Evolutionary conservation across 92 coral and sea anemone genomes (phyloP).

Genomic region (Epizoanthus ramosus): DNA sequence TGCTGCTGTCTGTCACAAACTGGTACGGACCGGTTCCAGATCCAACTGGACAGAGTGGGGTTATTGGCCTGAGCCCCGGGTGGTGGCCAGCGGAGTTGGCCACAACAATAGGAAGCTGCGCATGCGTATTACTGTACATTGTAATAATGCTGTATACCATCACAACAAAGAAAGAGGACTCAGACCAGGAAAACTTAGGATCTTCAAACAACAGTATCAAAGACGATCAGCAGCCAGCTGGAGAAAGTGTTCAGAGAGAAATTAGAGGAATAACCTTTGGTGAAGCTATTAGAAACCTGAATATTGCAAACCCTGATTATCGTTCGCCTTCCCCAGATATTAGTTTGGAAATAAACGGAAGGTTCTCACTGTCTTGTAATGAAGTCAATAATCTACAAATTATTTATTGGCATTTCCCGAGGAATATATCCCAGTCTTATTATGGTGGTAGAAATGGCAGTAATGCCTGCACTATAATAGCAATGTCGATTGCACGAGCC

Average conservation of each 20-base stretch:
- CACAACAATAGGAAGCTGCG: slow-evolving; percentile 35
- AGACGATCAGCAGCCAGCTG: neutral
- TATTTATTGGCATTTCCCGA: slow-evolving; percentile 54
- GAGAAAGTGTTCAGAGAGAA: neutral
- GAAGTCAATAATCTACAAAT: slow-evolving; percentile 36
- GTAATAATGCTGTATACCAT: slow-evolving; percentile 48
- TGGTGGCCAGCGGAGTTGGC: slow-evolving; percentile 56
- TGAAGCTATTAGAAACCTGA: slow-evolving; percentile 28
- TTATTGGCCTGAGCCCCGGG: slow-evolving; percentile 34
- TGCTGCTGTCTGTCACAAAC: slow-evolving; percentile 51
- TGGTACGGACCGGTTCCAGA: slow-evolving; percentile 53
- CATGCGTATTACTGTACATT: slow-evolving; percentile 46
- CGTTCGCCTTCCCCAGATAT: slow-evolving; percentile 38
- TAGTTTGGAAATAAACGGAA: slow-evolving; percentile 3
- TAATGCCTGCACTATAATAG: slow-evolving; percentile 59
- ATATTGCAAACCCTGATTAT: slow-evolving; percentile 25
- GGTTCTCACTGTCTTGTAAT: slow-evolving; percentile 29
- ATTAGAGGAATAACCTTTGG: slow-evolving; percentile 11
- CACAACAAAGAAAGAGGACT: neutral
- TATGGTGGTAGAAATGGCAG: slow-evolving; percentile 62
- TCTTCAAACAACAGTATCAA: neutral
- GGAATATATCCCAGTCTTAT: slow-evolving; percentile 52
- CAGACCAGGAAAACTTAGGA: neutral
- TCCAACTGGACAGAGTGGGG: neutral
- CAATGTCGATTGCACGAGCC: slow-evolving; percentile 53